These are phyloP conservation scores for Pollimyrus isidori DNA, from an alignment of 2,113 vertebrate species.

Conservation along the genomic window DNA sequence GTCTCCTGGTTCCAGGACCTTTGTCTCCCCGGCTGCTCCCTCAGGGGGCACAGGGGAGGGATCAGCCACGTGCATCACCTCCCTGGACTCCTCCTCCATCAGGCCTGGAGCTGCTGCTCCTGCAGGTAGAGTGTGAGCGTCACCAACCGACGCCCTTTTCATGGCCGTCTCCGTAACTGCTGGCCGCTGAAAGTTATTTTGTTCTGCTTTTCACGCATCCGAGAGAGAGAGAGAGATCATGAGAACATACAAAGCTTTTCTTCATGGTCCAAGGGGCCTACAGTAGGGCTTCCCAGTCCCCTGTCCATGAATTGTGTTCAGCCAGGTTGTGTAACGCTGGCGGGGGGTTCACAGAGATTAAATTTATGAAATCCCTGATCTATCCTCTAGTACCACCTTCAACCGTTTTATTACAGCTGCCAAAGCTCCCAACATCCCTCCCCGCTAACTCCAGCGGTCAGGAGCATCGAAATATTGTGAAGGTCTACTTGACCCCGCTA, in stretches of 20 bases:
- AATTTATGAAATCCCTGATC: neutral
- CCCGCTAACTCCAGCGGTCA: neutral
- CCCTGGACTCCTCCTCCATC: constrained; percentile 23
- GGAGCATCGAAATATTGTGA: neutral
- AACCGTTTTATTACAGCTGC: neutral
- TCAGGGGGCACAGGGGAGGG: neutral
- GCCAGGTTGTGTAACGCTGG: neutral
- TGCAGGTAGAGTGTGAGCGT: neutral
- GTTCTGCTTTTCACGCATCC: neutral
- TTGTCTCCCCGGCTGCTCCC: neutral
- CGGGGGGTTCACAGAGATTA: neutral
- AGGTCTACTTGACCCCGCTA: neutral
- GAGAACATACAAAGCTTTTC: neutral
- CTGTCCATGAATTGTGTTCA: neutral
- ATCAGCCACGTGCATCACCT: neutral
- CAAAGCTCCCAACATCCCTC: neutral
- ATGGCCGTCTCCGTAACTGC: neutral
- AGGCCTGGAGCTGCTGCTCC: constrained; percentile 24
- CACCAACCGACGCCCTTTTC: neutral
- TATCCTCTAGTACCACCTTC: neutral
- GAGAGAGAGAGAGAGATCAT: neutral
- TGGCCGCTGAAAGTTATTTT: neutral
- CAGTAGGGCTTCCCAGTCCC: neutral
- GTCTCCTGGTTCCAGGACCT: neutral
- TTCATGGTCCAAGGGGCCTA: neutral